A percentile compares a stretch with the other conserved stretches of the same genome.
Evolutionary conservation across 2,888 invertebrate genomes (phyloP).

Genomic region (Agrochola litura): DNA sequence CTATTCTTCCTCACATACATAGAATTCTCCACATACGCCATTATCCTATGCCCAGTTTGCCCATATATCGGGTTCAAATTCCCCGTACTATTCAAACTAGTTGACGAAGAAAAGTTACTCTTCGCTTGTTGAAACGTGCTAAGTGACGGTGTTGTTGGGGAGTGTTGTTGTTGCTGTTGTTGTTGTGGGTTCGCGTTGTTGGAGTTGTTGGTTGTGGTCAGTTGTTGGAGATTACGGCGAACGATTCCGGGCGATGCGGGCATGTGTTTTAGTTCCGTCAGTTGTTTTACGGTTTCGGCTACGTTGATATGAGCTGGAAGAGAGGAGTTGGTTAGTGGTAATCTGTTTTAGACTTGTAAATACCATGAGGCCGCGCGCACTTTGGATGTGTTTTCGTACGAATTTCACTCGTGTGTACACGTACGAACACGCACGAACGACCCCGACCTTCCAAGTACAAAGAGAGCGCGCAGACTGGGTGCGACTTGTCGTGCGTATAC

Average conservation of each 20-base stretch:
- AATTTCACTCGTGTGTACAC: no score
- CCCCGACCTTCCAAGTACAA: no score
- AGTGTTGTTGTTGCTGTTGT: constrained; percentile 67
- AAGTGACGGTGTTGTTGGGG: constrained; percentile 73
- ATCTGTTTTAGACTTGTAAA: background rate
- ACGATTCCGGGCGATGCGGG: constrained; percentile 95
- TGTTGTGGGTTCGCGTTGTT: constrained; percentile 58
- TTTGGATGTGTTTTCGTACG: no score
- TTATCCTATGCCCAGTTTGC: constrained; percentile 84
- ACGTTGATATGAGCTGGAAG: constrained; percentile 91
- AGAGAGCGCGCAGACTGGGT: no score
- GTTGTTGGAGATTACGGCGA: constrained; percentile 88
- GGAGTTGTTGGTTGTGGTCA: constrained; percentile 72
- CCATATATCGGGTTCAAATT: constrained; percentile 89
- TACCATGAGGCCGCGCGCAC: no score
- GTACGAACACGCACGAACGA: no score
- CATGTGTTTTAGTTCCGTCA: constrained; percentile 96
- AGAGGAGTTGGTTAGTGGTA: background rate
- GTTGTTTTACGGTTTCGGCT: constrained; percentile 96
- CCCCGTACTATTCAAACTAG: constrained; percentile 82
- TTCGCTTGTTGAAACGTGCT: constrained; percentile 87
- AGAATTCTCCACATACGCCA: constrained; percentile 84
- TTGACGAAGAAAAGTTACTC: constrained; percentile 81
- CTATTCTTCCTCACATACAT: constrained; percentile 87
- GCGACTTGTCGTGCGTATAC: no score